Percentiles rank a stretch among this genome's conserved stretches.
Conservation (phyloP, 2,797 vertebrate species). For the Spondyliosoma cantharus region DNA sequence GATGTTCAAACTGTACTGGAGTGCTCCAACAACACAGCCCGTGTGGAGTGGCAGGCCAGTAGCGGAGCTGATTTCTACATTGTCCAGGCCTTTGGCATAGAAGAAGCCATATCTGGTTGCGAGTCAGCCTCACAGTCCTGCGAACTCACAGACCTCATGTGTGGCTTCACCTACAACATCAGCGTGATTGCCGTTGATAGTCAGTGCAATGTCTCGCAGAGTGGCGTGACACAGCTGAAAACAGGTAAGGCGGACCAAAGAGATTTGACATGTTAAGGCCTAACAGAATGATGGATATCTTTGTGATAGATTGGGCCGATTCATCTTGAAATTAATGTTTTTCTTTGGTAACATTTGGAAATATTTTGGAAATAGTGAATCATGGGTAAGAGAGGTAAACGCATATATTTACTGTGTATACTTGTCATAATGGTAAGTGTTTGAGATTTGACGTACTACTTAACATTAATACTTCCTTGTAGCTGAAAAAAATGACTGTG, state of each 20-base stretch:
- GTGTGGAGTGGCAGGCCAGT: conserved; percentile 77
- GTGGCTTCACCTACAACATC: conserved; percentile 83
- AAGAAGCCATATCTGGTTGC: conserved; percentile 73
- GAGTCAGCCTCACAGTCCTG: conserved; percentile 72
- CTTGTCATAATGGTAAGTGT: background rate
- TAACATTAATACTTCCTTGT: background rate
- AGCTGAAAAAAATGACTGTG: background rate
- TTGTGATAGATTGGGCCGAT: background rate
- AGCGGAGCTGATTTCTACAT: conserved; percentile 76
- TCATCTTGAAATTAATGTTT: background rate
- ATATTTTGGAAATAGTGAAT: background rate
- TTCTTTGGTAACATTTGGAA: background rate
- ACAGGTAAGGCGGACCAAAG: conserved; percentile 70
- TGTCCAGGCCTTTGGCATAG: conserved; percentile 71
- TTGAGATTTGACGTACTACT: background rate
- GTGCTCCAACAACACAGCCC: conserved; percentile 73
- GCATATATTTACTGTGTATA: background rate
- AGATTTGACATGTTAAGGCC: background rate
- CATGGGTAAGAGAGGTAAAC: background rate
- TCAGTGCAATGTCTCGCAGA: conserved; percentile 78
- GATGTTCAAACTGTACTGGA: conserved; percentile 58
- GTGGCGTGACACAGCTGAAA: conserved; percentile 58
- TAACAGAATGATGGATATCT: background rate
- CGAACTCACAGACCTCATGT: conserved; percentile 75
- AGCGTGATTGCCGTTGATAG: conserved; percentile 75